Evolutionary conservation across 2,797 vertebrate genomes (phyloP).

Genomic region (Poeciliopsis presidionis): DNA sequence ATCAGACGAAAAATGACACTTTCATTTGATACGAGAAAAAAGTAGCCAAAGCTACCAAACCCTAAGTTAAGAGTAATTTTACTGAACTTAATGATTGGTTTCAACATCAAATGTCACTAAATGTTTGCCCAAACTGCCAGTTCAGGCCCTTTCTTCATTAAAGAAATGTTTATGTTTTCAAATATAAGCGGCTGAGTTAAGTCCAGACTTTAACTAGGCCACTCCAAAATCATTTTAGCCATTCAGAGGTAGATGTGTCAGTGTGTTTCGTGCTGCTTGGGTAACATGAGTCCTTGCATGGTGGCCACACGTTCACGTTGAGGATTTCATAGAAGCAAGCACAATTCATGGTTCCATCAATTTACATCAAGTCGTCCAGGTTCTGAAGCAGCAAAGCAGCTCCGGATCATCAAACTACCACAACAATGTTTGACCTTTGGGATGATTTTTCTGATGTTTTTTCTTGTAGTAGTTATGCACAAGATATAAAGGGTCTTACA

Average conservation of each 20-base stretch:
- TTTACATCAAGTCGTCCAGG: background rate
- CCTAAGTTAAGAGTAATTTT: background rate
- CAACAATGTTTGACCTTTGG: background rate
- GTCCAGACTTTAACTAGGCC: background rate
- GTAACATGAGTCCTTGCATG: background rate
- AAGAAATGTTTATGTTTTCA: background rate
- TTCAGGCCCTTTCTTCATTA: background rate
- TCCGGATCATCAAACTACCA: background rate
- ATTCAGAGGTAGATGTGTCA: background rate
- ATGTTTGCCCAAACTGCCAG: background rate
- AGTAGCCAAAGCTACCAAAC: background rate
- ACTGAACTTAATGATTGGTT: background rate
- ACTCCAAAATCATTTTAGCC: background rate
- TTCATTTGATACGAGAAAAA: background rate
- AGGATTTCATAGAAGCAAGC: background rate
- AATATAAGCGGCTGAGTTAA: background rate
- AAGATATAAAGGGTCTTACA: background rate
- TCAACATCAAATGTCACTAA: background rate
- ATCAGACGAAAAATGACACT: background rate
- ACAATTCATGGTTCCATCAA: background rate
- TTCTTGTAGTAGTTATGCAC: background rate
- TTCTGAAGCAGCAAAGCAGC: background rate
- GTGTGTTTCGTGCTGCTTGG: background rate
- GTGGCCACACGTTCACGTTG: background rate
- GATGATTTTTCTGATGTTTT: background rate